phyloP scores from a whole-genome alignment of 2,113 vertebrate genomes.

The Notarius lentiginosus region DNA sequence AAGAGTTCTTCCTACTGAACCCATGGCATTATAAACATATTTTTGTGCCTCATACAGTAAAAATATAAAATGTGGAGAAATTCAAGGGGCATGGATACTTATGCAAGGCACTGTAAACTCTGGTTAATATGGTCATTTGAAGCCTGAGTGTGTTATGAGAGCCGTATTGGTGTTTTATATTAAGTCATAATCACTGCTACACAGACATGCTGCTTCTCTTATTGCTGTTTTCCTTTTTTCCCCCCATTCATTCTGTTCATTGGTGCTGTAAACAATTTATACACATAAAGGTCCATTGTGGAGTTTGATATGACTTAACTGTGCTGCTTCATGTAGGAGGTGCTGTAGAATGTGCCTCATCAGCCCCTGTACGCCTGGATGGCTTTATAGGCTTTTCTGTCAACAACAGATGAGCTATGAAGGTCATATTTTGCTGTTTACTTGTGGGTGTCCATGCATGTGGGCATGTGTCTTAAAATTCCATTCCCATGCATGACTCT shows the following conservation, averaged over 20 bases:
- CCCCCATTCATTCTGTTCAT: constrained; percentile 4
- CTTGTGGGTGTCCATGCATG: not conserved
- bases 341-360: constrained; percentile 32
- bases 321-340: constrained; percentile 38
- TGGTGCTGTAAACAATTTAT: constrained; percentile 24
- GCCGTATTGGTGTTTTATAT: not conserved
- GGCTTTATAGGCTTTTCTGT: not conserved
- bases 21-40: too few relatives aligned
- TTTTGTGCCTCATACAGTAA: not conserved
- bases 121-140: constrained; percentile 1
- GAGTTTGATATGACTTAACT: constrained; percentile 27
- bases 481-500: not conserved
- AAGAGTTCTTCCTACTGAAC: too few relatives aligned
- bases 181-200: constrained; percentile 3
- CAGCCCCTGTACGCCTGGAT: constrained; percentile 24
- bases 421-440: not conserved
- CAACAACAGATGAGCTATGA: constrained; percentile 11
- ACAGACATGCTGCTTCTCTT: not conserved
- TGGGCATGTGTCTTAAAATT: not conserved
- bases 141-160: not conserved
- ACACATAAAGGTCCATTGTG: constrained; percentile 44
- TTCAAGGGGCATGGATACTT: not conserved
- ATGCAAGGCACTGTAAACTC: not conserved
- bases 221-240: not conserved
- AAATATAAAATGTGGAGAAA: not conserved